These are phyloP conservation scores for Leucosticte australis DNA, from an alignment of 2,113 vertebrate genomes.

Conservation along the genomic window DNA sequence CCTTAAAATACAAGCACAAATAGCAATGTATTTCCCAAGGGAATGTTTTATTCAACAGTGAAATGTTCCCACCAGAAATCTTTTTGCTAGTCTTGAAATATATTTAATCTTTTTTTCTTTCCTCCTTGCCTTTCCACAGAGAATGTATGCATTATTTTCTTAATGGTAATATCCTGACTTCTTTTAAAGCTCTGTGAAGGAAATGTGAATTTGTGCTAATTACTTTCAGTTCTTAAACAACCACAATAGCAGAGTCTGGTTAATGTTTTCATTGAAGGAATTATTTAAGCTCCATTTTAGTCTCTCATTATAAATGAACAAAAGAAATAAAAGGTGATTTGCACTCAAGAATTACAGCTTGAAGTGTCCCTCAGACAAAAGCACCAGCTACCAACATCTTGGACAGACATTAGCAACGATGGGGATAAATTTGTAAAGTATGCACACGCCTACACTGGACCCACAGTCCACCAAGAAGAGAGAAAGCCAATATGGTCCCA, in stretches of 20 bases:
- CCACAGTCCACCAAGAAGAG: constrained; percentile 61
- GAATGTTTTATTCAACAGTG: constrained; percentile 63
- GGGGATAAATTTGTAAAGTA: constrained; percentile 65
- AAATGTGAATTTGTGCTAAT: constrained; percentile 74
- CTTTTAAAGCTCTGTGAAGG: constrained; percentile 68
- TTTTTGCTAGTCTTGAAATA: constrained; percentile 68
- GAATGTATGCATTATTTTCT: constrained; percentile 68
- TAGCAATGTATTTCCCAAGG: constrained; percentile 50
- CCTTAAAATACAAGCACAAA: constrained; percentile 56
- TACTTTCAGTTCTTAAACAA: constrained; percentile 74
- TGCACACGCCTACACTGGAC: constrained; percentile 78
- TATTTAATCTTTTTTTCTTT: constrained; percentile 59
- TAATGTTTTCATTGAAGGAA: constrained; percentile 75
- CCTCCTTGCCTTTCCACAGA: constrained; percentile 52
- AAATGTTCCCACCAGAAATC: constrained; percentile 73
- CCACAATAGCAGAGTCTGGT: constrained; percentile 70
- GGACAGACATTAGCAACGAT: constrained; percentile 48
- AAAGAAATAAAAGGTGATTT: constrained; percentile 77
- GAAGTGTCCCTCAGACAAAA: constrained; percentile 72
- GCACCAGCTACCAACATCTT: constrained; percentile 59
- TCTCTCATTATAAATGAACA: constrained; percentile 71
- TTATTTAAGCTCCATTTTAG: constrained; percentile 80
- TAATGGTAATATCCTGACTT: constrained; percentile 61
- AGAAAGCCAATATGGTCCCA: constrained; percentile 64
- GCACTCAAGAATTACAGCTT: constrained; percentile 72